Base-by-base conservation (phyloP, 2,113 vertebrate genomes). In the Cololabis saira region DNA sequence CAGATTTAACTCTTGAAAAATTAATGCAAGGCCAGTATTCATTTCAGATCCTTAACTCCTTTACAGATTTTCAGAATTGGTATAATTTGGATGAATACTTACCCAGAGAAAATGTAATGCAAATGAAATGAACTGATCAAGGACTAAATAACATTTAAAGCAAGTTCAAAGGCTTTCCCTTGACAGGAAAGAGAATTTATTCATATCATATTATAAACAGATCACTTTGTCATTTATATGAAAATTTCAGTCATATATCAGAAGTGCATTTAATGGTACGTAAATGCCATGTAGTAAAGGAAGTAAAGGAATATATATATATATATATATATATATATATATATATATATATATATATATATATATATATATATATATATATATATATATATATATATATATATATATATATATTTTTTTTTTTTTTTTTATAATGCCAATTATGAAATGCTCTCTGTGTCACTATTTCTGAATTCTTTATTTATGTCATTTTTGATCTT, bases 41-140 rank as follows among this genome's bases (percentile, higher is more conserved):
- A 37, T 37, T 37, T 37, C 10, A 7, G 33, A 7, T 4, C 19
- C 30, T 3, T 65, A 73, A 61, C 52, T 74, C 59, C 63, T 27
- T 65, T 37, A 77, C 59, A 84, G 57, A 68, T 69, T 66, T 63
- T 54, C 8, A 37, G 70, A 67, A 73, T 75, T 61, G 55, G 5
- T 42, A 80, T 85, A 67, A 83, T 77, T 81, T 61, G 76, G 74
- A 78, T 76, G 65, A 85, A 86, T 85, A 82, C 68, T 78, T 83
- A 61, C 83, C 83, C 77, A 75, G 43, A 74, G 65, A 80, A 80
- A 89, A 86, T 83, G 81, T 76, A 88, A 90, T 91, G 90, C 81
- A 86, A 83, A 83, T 83, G 47, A 83, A 86, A 83, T 86, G 71
- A 89, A 86, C 67, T 68, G 55, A 87, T 82, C 62, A 59, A 67